Evolutionary conservation across 2,888 invertebrate species (phyloP).

Genomic region (Xylota segnis): DNA sequence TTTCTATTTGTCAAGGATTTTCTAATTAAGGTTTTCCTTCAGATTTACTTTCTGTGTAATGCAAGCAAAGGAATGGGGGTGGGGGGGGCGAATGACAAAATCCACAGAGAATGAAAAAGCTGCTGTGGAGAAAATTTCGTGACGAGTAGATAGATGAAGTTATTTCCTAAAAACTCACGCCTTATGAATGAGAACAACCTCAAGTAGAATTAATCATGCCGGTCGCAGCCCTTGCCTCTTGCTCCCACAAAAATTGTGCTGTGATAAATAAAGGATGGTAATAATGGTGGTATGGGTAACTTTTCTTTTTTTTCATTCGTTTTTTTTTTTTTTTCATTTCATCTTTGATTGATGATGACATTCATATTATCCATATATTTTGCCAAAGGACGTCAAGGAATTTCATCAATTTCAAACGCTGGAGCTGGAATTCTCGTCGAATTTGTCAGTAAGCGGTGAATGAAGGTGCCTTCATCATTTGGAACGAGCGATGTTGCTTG

Average conservation of each 20-base stretch:
- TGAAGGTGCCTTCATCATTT: conserved; percentile 5
- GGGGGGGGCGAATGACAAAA: conserved; percentile 54
- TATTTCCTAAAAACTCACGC: conserved; percentile 73
- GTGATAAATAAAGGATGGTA: conserved; percentile 61
- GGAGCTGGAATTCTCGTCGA: conserved; percentile 37
- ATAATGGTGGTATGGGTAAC: conserved; percentile 40
- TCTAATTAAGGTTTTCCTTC: conserved; percentile 71
- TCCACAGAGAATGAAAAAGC: conserved; percentile 49
- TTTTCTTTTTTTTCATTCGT: conserved; percentile 52
- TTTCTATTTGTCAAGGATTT: conserved; percentile 72
- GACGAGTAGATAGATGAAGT: conserved; percentile 75
- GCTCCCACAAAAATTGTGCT: conserved; percentile 32
- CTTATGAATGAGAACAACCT: conserved; percentile 70
- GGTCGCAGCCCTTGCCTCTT: conserved; percentile 38
- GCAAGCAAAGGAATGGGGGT: conserved; percentile 19
- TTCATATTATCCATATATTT: conserved; percentile 75
- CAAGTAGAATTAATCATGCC: conserved; percentile 73
- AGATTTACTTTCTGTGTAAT: conserved; percentile 46
- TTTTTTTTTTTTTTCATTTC: conserved; percentile 58
- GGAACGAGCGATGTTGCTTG: neutral
- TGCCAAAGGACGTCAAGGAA: conserved; percentile 67
- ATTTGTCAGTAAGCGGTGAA: conserved; percentile 37
- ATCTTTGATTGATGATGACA: conserved; percentile 76
- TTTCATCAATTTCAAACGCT: conserved; percentile 67
- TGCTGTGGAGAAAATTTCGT: conserved; percentile 54